Conservation (phyloP, 1,140 invertebrate species). For the Anastatus disparis region DNA sequence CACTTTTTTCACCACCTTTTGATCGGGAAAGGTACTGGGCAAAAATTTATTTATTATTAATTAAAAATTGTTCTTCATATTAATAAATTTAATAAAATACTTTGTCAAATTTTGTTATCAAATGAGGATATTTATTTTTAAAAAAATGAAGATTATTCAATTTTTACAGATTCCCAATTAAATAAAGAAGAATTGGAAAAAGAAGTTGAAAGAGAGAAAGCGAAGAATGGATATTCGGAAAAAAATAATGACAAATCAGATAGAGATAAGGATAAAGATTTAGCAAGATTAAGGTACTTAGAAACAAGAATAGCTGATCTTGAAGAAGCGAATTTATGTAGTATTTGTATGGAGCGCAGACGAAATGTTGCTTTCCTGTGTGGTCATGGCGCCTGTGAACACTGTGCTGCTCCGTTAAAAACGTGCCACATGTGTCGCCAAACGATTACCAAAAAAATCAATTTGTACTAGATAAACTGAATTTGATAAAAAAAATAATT, state of each 20-base stretch:
- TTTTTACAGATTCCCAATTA: conserved; percentile 24
- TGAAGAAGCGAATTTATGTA: conserved; percentile 84
- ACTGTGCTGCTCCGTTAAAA: conserved; percentile 83
- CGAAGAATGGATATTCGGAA: conserved; percentile 42
- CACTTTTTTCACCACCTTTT: too few species aligned
- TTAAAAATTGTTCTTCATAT: too few species aligned
- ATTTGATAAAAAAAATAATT: neutral
- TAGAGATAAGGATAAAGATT: conserved; percentile 62
- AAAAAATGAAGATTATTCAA: too few species aligned
- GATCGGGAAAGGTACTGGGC: too few species aligned
- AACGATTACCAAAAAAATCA: conserved; percentile 88
- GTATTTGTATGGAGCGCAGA: conserved; percentile 82
- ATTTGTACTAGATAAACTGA: conserved; percentile 73
- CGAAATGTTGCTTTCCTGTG: conserved; percentile 88
- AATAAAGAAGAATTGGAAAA: conserved; percentile 35
- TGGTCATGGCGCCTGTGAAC: conserved; percentile 87
- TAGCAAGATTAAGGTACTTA: conserved; percentile 78
- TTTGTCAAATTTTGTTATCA: too few species aligned
- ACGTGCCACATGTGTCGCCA: conserved; percentile 94
- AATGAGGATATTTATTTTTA: too few species aligned
- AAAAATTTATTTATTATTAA: too few species aligned
- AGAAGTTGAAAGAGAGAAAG: conserved; percentile 40
- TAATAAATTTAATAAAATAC: too few species aligned
- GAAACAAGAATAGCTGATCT: conserved; percentile 89
- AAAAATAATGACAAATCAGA: conserved; percentile 57